Conservation (phyloP, 2,113 vertebrate genomes). For the human region GRCh38 chrX:44658001-44658500, state of each 20-base stretch:
- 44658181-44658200: constrained; percentile 49
- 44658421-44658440: neutral
- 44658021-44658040: neutral
- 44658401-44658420: constrained; percentile 28
- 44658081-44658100: constrained; percentile 46
- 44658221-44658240: constrained; percentile 11
- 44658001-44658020: constrained; percentile 23
- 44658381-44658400: neutral
- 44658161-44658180: constrained; percentile 41
- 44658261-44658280: neutral
- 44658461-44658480: constrained; percentile 41
- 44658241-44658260: neutral
- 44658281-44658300: neutral
- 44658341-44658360: constrained; percentile 18
- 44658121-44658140: constrained; percentile 10
- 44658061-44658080: constrained; percentile 2
- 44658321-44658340: constrained; percentile 9
- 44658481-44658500: constrained; percentile 27
- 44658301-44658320: constrained; percentile 4
- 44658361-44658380: neutral
- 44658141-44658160: constrained; percentile 47
- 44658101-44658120: neutral
- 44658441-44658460: constrained; percentile 51
- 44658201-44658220: constrained; percentile 13
- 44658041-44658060: constrained; percentile 6